Base-by-base conservation (phyloP, 2,888 invertebrate species). In the Notodonta dromedarius region DNA sequence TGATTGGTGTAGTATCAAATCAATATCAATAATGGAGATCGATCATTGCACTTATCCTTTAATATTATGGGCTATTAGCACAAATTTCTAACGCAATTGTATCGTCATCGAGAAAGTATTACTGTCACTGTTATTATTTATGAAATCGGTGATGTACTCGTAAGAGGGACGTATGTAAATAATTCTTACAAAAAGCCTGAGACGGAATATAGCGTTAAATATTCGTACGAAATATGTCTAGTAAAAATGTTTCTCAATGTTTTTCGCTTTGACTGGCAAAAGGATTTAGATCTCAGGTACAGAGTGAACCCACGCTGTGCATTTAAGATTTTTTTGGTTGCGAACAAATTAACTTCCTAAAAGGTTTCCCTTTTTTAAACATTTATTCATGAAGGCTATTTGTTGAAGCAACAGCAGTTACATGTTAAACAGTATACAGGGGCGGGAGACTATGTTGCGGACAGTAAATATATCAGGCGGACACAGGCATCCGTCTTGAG, bases 391-490 rank as follows among this genome's bases (percentile, higher is more conserved):
- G 77, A 73, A 75, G 74, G 74, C 74, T 77, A 77, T 82, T 84
- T 86, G 84, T 84, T 78, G 83, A 78, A 80, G 77, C 76, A 76
- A 77, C 77, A 78, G 76, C 81, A 84, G 82, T 84, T 86, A 84
- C 84, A 87, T 87, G 85, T 79, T 84, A 80, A 87, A 84, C 80
- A 83, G 83, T 82, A 78, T 75, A 78, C 70, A 78, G 76, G 76
- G 76, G 74, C 79, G 73, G 75, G 77, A 77, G 82, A 79, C 83
- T 80, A 85, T 87, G 87, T 84, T 81, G 85, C 85, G 84, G 88
- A 85, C 88, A 88, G 90, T 90, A 89, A 88, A 92, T 92, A 91
- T 89, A 90, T 92, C 90, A 90, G 87, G 55, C 85, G 80, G 90
- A 89, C 88, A 87, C 85, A 89, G 84, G 85, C 89, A 93, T 93